Evolutionary conservation across 1,140 invertebrate species (phyloP), one percentile per base, ranked within the genome.

Genomic region (Zophobas morio): DNA sequence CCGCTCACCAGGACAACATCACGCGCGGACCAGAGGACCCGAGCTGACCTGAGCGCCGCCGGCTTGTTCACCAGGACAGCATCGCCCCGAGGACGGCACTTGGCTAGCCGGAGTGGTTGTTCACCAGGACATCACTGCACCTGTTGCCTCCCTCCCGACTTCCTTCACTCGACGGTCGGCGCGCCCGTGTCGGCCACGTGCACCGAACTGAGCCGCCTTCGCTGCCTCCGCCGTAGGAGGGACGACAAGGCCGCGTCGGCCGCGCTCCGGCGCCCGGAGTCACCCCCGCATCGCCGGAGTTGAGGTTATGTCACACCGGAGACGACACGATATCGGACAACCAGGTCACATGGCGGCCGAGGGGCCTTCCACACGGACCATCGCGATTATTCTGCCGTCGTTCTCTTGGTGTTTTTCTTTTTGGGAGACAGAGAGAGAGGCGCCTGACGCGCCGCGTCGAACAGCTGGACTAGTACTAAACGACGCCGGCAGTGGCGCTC

Each of bases 391-490:
- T 34, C 20, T 20, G 20, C 20, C 20, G 20, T 20, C 20, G 20
- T 20, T 20, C 20, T 20, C 20, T 20, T 46, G 36, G 54, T 63
- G 74, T 73, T 54, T 70, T 42, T 60, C 46, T 74, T 49, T 57
- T 47, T 54, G n/a, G 40, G 8, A 60, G 51, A 8, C 70, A 60
- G 35, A 34, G 57, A 40, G 5, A 5, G 66, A 47, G 33, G 49
- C 42, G 71, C 57, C 71, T 20, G 20, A 66, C 72, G 51, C 77
- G 71, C n/a, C 37, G 77, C 56, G 54, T 40, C 46, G 35, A 70
- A 78, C 77, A 78, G 71, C 71, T 78, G 77, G 72, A 6, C 36
- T 78, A 51, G 71, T 74, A 78, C 77, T 74, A 54, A 74, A 74
- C 70, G 66, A 63, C 71, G 56, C 77, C 71, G 71, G 36, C 46